Evolutionary conservation across 2,888 invertebrate genomes (phyloP).

Genomic region (Prosapia bicincta): DNA sequence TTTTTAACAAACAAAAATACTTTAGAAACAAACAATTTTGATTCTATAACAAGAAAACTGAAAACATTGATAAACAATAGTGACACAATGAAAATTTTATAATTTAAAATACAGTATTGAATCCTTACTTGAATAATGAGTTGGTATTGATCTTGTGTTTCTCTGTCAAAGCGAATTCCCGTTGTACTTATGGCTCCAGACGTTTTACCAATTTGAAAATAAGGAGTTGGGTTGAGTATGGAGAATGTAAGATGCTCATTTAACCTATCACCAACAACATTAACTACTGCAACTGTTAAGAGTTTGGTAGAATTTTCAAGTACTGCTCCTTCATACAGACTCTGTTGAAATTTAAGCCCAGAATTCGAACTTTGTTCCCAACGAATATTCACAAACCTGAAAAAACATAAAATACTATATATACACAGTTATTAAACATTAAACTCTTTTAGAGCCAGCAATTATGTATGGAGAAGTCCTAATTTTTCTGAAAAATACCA

Average conservation of each 20-base stretch:
- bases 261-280: slow-evolving; percentile 77
- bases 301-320: slow-evolving; percentile 82
- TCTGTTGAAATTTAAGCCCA: slow-evolving; percentile 75
- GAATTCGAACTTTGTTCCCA: slow-evolving; percentile 66
- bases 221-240: slow-evolving; percentile 80
- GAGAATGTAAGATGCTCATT: slow-evolving; percentile 84
- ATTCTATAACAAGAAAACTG: too few relatives aligned
- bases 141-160: slow-evolving; percentile 71
- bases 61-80: too few relatives aligned
- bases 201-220: slow-evolving; percentile 81
- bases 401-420: background rate
- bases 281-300: slow-evolving; percentile 74
- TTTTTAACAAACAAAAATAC: too few relatives aligned
- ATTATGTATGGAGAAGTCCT: too few relatives aligned
- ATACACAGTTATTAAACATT: background rate
- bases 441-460: too few relatives aligned
- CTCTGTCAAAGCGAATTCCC: slow-evolving; percentile 82
- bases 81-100: too few relatives aligned
- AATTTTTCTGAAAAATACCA: too few relatives aligned
- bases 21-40: too few relatives aligned
- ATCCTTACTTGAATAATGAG: slow-evolving; percentile 76
- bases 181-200: slow-evolving; percentile 87
- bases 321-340: slow-evolving; percentile 73
- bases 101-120: too few relatives aligned
- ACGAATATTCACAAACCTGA: slow-evolving; percentile 54